Conservation (phyloP, 2,797 vertebrate genomes). For the Malurus leucopterus region DNA sequence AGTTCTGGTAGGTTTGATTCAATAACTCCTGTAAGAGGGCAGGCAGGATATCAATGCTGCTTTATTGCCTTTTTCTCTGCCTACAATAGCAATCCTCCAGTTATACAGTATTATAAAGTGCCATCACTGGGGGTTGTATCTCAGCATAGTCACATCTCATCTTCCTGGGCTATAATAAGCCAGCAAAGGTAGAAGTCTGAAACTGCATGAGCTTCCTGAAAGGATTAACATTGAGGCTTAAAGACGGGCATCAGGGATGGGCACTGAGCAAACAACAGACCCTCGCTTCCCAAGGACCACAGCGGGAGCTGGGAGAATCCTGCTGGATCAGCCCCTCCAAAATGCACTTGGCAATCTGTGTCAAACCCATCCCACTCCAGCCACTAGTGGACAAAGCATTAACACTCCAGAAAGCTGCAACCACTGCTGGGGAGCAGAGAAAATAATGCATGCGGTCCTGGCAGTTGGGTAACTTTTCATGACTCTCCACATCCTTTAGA, state of each 20-base stretch:
- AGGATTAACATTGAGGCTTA: conserved; percentile 11
- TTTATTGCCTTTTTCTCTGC: conserved; percentile 73
- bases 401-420: neutral
- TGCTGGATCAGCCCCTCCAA: neutral
- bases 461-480: neutral
- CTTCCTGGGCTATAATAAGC: conserved; percentile 57
- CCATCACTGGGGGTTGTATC: conserved; percentile 59
- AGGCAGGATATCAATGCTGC: conserved; percentile 72
- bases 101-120: conserved; percentile 62
- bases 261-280: neutral
- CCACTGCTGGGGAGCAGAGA: neutral
- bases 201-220: conserved; percentile 6
- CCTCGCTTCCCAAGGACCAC: neutral
- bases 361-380: neutral
- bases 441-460: neutral
- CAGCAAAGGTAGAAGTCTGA: conserved; percentile 33
- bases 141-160: conserved; percentile 62
- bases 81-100: conserved; percentile 69
- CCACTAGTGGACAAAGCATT: neutral
- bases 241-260: neutral
- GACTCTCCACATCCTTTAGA: neutral
- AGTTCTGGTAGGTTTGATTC: conserved; percentile 72
- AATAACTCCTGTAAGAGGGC: conserved; percentile 72
- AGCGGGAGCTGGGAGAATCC: neutral
- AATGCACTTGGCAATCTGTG: neutral